Evolutionary conservation across 2,888 invertebrate genomes (phyloP), one percentile per base, ranked within the genome.

Genomic region (Ormyrus rosae): DNA sequence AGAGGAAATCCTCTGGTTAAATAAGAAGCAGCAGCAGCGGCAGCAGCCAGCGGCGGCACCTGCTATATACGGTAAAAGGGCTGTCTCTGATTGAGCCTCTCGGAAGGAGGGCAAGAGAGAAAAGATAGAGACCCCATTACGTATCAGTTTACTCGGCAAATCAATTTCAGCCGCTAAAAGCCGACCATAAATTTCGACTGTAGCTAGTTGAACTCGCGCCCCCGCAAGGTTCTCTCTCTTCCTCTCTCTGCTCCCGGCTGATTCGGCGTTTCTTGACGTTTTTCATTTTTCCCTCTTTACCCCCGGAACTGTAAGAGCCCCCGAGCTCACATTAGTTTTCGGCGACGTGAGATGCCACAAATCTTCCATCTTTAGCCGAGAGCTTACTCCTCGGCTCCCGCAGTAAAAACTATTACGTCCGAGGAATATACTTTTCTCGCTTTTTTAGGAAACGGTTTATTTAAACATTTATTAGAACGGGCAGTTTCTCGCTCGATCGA

Each of bases 91-190:
- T 82, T 80, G 77, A 82, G 73, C 79, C 70, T 70, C 78, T 63
- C 19, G 48, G 71, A 63, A 69, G 64, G 64, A 76, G 70, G 61
- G 70, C 56, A 77, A 64, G 71, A 78, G 77, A 82, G 77, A 81
- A 78, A 71, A 82, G 80, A 81, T 79, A 80, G 83, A 83, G 84
- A 87, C 83, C 85, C 85, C 84, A 86, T 87, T 86, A 86, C 84
- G 85, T 86, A 86, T 87, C 86, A 85, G 87, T 87, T 87, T 88
- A 87, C 87, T 86, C 84, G 85, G 84, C 85, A 86, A 88, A 87
- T 88, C 87, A 88, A 87, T 87, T 87, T 86, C 85, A 85, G 78
- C 84, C 83, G 85, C 86, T 86, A 87, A 87, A 86, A 87, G 85
- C 86, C 86, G 84, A 84, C 85, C 85, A 86, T 87, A 87, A 88